phyloP scores from a whole-genome alignment of 2,888 invertebrate genomes.

The Psococerastis gibbosa region DNA sequence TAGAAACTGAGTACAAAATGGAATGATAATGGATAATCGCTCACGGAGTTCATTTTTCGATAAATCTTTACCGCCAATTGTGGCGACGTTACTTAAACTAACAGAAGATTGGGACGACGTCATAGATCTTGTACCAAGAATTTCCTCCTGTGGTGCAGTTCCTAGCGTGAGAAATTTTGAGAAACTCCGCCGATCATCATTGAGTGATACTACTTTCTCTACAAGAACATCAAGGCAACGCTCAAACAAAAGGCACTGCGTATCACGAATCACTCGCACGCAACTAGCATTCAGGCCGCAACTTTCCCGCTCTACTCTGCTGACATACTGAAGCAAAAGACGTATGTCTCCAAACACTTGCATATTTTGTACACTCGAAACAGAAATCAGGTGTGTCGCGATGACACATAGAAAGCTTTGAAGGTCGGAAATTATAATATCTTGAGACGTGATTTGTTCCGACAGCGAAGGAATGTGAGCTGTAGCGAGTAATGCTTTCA shows the following conservation, averaged over 20 bases:
- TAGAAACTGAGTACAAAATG: slow-evolving; percentile 34
- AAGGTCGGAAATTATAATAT: slow-evolving; percentile 21
- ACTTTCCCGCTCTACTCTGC: slow-evolving; percentile 24
- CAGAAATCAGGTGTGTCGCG: slow-evolving; percentile 25
- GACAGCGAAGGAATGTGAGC: slow-evolving; percentile 21
- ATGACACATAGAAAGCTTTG: slow-evolving; percentile 25
- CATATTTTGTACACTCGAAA: slow-evolving; percentile 26
- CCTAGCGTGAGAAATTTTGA: slow-evolving; percentile 5
- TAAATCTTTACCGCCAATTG: slow-evolving; percentile 16
- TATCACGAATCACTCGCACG: slow-evolving; percentile 27
- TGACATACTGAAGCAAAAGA: slow-evolving; percentile 34
- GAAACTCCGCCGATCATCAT: slow-evolving; percentile 8
- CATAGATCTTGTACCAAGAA: slow-evolving; percentile 6
- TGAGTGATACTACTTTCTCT: slow-evolving; percentile 17
- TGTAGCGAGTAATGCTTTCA: slow-evolving; percentile 25
- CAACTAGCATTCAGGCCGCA: slow-evolving; percentile 24
- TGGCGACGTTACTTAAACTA: neutral
- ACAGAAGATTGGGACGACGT: slow-evolving; percentile 10
- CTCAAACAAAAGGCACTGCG: slow-evolving; percentile 33
- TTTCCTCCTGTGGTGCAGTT: neutral
- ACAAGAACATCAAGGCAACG: slow-evolving; percentile 34
- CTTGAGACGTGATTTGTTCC: slow-evolving; percentile 18
- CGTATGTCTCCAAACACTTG: slow-evolving; percentile 36
- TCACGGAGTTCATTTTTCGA: slow-evolving; percentile 31
- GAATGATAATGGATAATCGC: slow-evolving; percentile 30